A percentile compares a stretch with the other conserved stretches of the same genome.
These are phyloP conservation scores for Silurus aristotelis DNA, from an alignment of 2,797 vertebrate species.

Conservation along the genomic window DNA sequence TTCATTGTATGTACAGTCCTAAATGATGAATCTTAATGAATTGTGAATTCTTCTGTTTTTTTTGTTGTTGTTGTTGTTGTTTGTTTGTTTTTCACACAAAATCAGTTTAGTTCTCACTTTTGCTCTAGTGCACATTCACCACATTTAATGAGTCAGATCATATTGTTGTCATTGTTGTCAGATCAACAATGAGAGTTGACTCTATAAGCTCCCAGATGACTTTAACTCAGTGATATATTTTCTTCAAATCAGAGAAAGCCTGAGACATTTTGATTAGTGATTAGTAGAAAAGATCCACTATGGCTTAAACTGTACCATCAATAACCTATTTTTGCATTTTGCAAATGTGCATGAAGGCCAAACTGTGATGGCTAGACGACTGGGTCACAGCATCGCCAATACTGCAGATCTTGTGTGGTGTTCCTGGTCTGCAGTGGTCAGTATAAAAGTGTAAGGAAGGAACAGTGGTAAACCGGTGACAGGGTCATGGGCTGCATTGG, in stretches of 20 bases:
- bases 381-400: too few relatives aligned
- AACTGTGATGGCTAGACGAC: too few relatives aligned
- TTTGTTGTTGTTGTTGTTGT: too few relatives aligned
- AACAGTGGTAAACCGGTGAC: too few relatives aligned
- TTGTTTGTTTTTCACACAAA: too few relatives aligned
- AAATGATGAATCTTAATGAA: neutral
- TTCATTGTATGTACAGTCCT: neutral
- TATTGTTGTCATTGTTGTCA: neutral
- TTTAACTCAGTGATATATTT: neutral
- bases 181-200: neutral
- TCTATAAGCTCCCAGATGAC: neutral
- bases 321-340: neutral
- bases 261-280: neutral
- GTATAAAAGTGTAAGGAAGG: too few relatives aligned
- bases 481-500: too few relatives aligned
- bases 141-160: neutral
- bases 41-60: too few relatives aligned
- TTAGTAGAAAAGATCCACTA: neutral
- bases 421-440: too few relatives aligned
- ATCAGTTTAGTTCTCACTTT: neutral
- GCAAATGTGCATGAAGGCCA: too few relatives aligned
- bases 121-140: neutral
- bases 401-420: too few relatives aligned
- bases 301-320: neutral
- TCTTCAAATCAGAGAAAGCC: neutral